phyloP scores from a whole-genome alignment of 2,797 vertebrate species.

The Phoeniculus purpureus region DNA sequence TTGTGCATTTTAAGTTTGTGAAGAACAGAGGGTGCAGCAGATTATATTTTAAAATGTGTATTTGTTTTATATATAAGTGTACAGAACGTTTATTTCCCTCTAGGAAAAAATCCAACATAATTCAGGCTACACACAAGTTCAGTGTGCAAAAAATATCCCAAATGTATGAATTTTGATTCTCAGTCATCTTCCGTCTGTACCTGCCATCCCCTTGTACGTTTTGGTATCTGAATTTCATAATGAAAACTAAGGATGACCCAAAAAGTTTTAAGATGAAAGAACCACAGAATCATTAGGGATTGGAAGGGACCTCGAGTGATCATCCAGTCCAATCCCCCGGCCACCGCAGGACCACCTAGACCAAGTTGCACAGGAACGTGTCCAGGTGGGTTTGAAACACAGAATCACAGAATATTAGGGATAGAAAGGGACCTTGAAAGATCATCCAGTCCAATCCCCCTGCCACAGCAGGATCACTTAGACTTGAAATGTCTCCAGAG shows the following conservation, averaged over 20 bases:
- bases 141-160: background rate
- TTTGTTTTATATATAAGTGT: background rate
- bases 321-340: too few relatives aligned
- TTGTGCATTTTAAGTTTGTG: background rate
- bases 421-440: too few relatives aligned
- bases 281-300: too few relatives aligned
- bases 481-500: too few relatives aligned
- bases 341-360: too few relatives aligned
- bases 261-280: background rate
- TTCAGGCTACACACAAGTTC: background rate
- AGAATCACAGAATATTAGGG: background rate
- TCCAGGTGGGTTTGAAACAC: too few relatives aligned
- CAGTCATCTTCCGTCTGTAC: background rate
- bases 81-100: background rate
- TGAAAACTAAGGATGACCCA: background rate
- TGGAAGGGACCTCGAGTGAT: too few relatives aligned
- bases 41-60: background rate
- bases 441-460: too few relatives aligned
- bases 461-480: too few relatives aligned
- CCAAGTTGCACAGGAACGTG: too few relatives aligned
- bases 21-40: background rate
- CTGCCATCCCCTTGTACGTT: accelerated
- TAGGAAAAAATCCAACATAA: background rate
- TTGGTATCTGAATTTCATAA: background rate
- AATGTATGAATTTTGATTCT: background rate